These are phyloP conservation scores for Chironex yamaguchii DNA, from an alignment of 30 jellyfish, hydroid and myxozoan species.

Conservation along the genomic window DNA sequence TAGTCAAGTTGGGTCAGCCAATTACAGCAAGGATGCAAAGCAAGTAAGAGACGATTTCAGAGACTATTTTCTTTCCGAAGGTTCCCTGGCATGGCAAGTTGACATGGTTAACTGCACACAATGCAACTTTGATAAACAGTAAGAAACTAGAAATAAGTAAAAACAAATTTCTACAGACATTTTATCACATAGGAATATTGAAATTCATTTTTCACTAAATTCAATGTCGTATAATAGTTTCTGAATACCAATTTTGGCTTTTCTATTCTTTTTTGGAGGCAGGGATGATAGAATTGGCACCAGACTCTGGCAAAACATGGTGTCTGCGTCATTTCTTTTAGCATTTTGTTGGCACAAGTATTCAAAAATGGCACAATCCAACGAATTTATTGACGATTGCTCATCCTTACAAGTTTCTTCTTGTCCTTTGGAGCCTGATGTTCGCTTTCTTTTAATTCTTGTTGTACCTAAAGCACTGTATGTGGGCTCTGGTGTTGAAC, in stretches of 20 bases:
- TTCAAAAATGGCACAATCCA: conserved; percentile 34
- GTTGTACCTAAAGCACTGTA: conserved; percentile 16
- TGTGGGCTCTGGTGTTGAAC: conserved; percentile 50
- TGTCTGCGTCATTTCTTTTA: conserved; percentile 23
- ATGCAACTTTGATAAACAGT: conserved; percentile 44
- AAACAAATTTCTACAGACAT: neutral
- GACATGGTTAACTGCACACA: conserved; percentile 68
- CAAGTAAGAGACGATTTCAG: conserved; percentile 73
- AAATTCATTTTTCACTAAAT: conserved; percentile 42
- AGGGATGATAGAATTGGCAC: conserved; percentile 67
- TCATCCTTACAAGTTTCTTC: conserved; percentile 10
- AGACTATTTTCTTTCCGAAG: conserved; percentile 67
- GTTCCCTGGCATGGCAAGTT: conserved; percentile 78
- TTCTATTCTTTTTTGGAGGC: conserved; percentile 38
- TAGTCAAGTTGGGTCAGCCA: conserved; percentile 64
- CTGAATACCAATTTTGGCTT: conserved; percentile 23
- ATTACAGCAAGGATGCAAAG: conserved; percentile 67
- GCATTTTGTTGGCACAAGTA: conserved; percentile 10
- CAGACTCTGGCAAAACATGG: conserved; percentile 59
- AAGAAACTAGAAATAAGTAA: neutral
- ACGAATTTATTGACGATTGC: conserved; percentile 43
- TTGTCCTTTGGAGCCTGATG: conserved; percentile 3
- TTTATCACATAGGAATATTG: neutral
- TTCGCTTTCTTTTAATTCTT: conserved; percentile 16
- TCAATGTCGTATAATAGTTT: conserved; percentile 55